Conservation (phyloP, 2,797 vertebrate species). For the Molossus molossus region DNA sequence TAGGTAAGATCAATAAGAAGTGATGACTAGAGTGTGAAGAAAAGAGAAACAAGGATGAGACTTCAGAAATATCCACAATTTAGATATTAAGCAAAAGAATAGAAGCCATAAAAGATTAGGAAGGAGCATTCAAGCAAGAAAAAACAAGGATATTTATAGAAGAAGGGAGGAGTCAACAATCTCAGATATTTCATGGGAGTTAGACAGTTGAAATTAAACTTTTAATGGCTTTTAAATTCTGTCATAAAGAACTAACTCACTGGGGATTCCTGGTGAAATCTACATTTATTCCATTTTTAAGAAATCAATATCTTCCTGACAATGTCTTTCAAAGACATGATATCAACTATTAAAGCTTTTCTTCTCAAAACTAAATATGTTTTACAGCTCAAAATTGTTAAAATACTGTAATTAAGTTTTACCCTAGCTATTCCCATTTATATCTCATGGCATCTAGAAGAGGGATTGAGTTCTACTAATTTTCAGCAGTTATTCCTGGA, state of each 20-base stretch:
- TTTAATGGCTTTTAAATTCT: neutral
- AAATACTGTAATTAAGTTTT: neutral
- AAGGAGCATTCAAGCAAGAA: neutral
- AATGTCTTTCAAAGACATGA: neutral
- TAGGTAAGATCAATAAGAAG: neutral
- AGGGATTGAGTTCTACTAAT: neutral
- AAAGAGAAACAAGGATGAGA: neutral
- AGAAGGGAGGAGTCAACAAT: neutral
- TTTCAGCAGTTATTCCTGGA: neutral
- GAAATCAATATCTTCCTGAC: neutral
- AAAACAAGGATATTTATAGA: neutral
- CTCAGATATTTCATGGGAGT: neutral
- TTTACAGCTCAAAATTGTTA: neutral
- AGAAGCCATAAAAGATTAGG: neutral
- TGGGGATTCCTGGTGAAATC: neutral
- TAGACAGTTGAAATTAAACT: neutral
- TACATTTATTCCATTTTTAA: neutral
- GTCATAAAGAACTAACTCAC: neutral
- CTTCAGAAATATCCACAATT: neutral
- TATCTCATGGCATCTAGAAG: neutral
- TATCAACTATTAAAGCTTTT: neutral
- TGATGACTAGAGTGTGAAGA: neutral
- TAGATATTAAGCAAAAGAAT: neutral
- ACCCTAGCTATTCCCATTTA: neutral
- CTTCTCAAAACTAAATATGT: neutral